Base-by-base conservation (phyloP, 2,888 invertebrate species). In the Drosophila paramelanica region DNA sequence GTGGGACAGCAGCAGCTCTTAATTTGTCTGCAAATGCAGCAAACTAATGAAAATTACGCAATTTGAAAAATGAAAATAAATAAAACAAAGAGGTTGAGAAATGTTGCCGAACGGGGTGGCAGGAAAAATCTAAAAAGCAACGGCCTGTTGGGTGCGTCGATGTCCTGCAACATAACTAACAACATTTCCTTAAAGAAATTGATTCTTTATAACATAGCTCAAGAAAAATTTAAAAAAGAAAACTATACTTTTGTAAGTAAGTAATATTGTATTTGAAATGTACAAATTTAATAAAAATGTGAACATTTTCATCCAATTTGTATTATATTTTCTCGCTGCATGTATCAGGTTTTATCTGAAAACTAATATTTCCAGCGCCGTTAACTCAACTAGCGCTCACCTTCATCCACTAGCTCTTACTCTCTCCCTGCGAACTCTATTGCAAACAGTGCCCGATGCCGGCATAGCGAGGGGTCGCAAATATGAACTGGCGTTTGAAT, bases 31-130 rank as follows among this genome's bases (percentile, higher is more conserved):
- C 84, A 88, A 81, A 85, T 70, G 86, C 88, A 66, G 77, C 88
- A 86, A 83, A 84, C 86, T 87, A 89, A 87, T 87, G 88, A 87
- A 89, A 87, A 90, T 90, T 90, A 87, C 89, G 88, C 88, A 87
- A 88, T 90, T 87, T 84, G 73, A 80, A 79, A 81, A 79, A 81
- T 75, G 57, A 78, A 76, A 77, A 75, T 64, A 56, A 65, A 43
- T 10, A 52, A 66, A 41, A 51, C n/a, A 17, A 14, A 14, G n/a
- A 73, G 43, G 41, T 13, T 57, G 50, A 17, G 49, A 60, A 69
- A 72, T 82, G 43, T 62, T 72, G 56, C 50, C 52, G 46, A 46
- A 33, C 47, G 23, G 57, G 25, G 57, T 36, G 45, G 43, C 47
- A 31, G 6, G 8, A 38, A 46, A 38, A 56, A 51, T 14, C 36